A percentile compares a stretch with the other conserved stretches of the same genome.
These are phyloP conservation scores for Sipha maydis DNA, from an alignment of 2,888 invertebrate species.

Conservation along the genomic window DNA sequence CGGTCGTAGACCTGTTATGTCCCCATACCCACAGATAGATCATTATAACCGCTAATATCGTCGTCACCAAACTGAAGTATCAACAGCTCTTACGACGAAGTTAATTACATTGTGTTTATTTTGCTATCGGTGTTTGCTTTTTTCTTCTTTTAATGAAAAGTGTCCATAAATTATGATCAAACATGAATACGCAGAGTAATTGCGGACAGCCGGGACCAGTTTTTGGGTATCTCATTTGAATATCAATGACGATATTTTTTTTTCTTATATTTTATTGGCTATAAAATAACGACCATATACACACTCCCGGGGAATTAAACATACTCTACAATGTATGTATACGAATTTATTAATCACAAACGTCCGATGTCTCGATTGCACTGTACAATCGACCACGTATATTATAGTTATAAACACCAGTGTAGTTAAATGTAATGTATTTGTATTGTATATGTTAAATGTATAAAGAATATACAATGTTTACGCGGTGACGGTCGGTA, in stretches of 20 bases:
- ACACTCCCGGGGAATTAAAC: not conserved
- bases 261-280: slow-evolving; percentile 2
- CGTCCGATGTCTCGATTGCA: not conserved
- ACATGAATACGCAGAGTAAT: not conserved
- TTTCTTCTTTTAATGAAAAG: not conserved
- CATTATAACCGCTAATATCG: not conserved
- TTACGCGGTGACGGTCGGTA: too few species aligned
- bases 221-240: slow-evolving; percentile 37
- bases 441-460: not conserved
- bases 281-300: slow-evolving; percentile 2
- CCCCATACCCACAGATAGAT: not conserved
- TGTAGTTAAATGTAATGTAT: not conserved
- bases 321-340: not conserved
- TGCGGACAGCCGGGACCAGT: slow-evolving; percentile 15
- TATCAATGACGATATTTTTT: not conserved
- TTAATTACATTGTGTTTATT: not conserved
- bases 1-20: not conserved
- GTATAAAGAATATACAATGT: not conserved
- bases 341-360: not conserved
- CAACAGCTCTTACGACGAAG: not conserved
- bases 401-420: not conserved
- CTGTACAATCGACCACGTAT: not conserved
- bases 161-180: not conserved
- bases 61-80: not conserved
- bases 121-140: not conserved